Conservation (phyloP, 2,797 vertebrate genomes). For the Psittacula derbiana region DNA sequence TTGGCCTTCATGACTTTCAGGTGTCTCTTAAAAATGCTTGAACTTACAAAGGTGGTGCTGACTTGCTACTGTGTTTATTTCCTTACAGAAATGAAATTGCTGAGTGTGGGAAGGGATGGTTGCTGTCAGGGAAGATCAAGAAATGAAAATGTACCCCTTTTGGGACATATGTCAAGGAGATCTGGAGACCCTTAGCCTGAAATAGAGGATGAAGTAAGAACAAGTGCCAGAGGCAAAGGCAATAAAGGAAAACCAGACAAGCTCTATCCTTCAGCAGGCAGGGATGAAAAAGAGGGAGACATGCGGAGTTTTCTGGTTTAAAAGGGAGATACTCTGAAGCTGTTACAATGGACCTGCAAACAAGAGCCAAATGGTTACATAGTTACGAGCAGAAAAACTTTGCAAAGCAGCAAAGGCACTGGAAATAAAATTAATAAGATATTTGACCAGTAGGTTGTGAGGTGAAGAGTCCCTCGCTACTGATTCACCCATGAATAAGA, state of each 20-base stretch:
- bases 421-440: neutral
- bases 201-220: neutral
- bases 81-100: neutral
- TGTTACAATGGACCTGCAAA: neutral
- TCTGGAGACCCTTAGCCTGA: slow-evolving; percentile 12
- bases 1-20: neutral
- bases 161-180: slow-evolving; percentile 5
- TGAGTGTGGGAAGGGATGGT: neutral
- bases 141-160: neutral
- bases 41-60: neutral
- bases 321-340: neutral
- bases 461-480: neutral
- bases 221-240: slow-evolving; percentile 29
- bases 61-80: neutral
- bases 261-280: neutral
- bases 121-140: slow-evolving; percentile 17
- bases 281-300: neutral
- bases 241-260: neutral
- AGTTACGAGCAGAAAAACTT: neutral
- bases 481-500: neutral
- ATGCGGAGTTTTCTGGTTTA: neutral
- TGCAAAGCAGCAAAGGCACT: neutral
- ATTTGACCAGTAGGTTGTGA: neutral
- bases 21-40: neutral
- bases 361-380: neutral